Evolutionary conservation across 2,113 vertebrate genomes (phyloP).

Genomic region (Rhinoptilus africanus): DNA sequence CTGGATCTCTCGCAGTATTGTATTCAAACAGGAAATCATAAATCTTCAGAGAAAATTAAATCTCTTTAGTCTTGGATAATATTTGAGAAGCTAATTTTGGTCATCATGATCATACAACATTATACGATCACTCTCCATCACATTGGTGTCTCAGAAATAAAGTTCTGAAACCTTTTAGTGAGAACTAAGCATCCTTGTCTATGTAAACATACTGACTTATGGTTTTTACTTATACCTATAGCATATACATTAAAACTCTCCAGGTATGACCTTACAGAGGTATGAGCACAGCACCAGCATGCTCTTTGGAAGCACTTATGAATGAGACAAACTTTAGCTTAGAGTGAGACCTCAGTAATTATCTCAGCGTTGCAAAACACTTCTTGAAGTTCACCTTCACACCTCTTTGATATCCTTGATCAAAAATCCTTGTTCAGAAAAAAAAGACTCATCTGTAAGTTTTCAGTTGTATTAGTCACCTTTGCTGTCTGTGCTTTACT

Average conservation of each 20-base stretch:
- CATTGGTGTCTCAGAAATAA: neutral
- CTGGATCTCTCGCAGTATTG: neutral
- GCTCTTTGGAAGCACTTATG: neutral
- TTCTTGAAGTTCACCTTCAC: neutral
- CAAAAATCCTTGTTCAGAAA: neutral
- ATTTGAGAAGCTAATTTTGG: neutral
- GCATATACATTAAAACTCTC: neutral
- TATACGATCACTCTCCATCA: neutral
- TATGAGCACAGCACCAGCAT: neutral
- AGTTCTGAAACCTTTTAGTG: neutral
- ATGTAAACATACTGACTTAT: neutral
- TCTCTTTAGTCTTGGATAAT: neutral
- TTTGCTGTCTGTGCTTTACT: neutral
- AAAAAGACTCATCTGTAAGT: neutral
- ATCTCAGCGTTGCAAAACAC: neutral
- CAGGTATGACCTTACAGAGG: neutral
- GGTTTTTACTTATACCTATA: neutral
- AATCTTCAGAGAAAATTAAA: neutral
- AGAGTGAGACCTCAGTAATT: neutral
- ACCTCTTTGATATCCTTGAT: neutral
- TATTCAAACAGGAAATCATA: neutral
- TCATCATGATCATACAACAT: neutral
- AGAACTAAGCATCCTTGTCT: neutral
- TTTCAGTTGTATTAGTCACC: neutral
- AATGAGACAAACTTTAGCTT: neutral